phyloP scores from a whole-genome alignment of 2,797 vertebrate genomes.

The Paguma larvata region DNA sequence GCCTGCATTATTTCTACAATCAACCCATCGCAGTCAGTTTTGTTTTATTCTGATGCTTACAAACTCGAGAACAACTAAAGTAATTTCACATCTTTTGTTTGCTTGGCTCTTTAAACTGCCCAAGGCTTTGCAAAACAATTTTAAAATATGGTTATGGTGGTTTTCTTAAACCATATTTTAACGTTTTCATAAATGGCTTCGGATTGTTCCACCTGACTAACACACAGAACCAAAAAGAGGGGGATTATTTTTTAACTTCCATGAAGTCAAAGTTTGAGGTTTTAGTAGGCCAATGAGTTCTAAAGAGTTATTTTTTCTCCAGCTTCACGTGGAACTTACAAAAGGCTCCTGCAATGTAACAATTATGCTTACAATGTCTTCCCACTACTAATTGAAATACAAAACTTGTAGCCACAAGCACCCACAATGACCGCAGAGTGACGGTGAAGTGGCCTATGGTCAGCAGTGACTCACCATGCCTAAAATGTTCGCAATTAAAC shows the following conservation, averaged over 20 bases:
- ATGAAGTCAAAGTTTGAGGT: constrained; percentile 24
- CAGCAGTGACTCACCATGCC: constrained; percentile 66
- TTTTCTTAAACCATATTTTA: constrained; percentile 66
- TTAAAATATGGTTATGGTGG: constrained; percentile 68
- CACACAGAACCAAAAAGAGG: constrained; percentile 8
- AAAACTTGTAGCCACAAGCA: constrained; percentile 66
- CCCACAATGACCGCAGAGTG: constrained; percentile 68
- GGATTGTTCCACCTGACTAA: constrained; percentile 35
- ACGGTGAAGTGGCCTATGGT: not conserved
- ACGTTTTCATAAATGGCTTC: constrained; percentile 66
- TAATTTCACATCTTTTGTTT: constrained; percentile 69
- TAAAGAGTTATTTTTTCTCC: not conserved
- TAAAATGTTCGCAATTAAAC: constrained; percentile 76
- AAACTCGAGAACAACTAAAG: constrained; percentile 62
- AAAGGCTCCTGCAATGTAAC: not conserved
- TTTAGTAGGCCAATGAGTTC: not conserved
- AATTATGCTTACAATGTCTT: constrained; percentile 55
- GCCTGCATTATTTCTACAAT: not conserved
- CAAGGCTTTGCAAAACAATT: constrained; percentile 72
- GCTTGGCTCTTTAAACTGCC: constrained; percentile 58
- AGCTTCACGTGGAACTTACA: not conserved
- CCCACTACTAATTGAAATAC: constrained; percentile 69
- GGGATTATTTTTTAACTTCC: not conserved
- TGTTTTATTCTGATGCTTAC: constrained; percentile 58
- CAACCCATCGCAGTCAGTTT: constrained; percentile 37